These are phyloP conservation scores for Paragorgia papillata DNA, from an alignment of 92 coral and sea anemone genomes.

Conservation along the genomic window DNA sequence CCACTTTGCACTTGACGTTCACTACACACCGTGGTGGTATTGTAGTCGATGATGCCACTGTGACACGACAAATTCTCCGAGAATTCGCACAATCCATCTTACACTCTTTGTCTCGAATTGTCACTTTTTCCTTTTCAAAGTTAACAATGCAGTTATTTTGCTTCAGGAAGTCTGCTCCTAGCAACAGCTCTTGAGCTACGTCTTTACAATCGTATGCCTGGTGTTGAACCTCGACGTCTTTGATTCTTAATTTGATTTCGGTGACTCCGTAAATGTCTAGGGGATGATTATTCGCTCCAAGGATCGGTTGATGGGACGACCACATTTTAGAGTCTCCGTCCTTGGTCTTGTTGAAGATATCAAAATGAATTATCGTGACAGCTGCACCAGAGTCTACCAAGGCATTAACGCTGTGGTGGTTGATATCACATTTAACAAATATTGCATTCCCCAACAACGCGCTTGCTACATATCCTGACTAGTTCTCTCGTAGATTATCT, in stretches of 20 bases:
- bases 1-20: conserved; percentile 6
- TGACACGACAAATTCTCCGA: neutral
- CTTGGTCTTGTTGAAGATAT: neutral
- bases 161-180: conserved; percentile 23
- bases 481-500: too few relatives aligned
- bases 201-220: neutral
- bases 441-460: conserved; percentile 4
- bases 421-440: conserved; percentile 1
- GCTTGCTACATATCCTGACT: neutral
- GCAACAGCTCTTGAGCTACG: conserved; percentile 15
- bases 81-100: neutral
- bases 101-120: neutral
- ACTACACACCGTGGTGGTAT: conserved; percentile 12
- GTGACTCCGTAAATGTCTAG: conserved; percentile 2
- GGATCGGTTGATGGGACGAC: neutral
- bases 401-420: neutral
- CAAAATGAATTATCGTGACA: conserved; percentile 1
- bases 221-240: neutral
- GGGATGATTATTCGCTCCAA: conserved; percentile 18
- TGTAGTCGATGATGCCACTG: conserved; percentile 9
- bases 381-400: conserved; percentile 26
- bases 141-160: neutral
- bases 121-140: conserved; percentile 6
- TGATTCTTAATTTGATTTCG: neutral
- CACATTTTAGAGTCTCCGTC: neutral